Conservation (phyloP, 1,140 invertebrate species). For the Sarcophaga bullata region DNA sequence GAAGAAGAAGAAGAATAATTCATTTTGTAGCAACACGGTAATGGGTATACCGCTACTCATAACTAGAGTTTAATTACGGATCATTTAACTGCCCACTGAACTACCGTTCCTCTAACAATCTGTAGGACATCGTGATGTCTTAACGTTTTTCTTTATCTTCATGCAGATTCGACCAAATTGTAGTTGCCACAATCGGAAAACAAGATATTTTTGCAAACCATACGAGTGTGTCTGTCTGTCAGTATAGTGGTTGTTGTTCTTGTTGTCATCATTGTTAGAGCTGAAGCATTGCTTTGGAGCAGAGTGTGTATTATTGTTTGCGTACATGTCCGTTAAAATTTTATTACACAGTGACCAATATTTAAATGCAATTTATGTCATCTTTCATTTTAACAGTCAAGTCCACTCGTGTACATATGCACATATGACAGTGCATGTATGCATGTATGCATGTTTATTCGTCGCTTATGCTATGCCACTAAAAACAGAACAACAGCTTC, state of each 20-base stretch:
- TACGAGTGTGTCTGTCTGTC: constrained; percentile 1
- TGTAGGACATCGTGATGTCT: not conserved
- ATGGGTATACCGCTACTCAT: too few species aligned
- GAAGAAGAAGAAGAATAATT: too few species aligned
- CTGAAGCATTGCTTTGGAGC: not conserved
- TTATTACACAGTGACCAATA: constrained; percentile 40
- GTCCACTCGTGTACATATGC: not conserved
- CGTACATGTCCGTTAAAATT: constrained; percentile 27
- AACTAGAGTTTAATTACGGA: too few species aligned
- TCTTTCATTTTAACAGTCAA: constrained; percentile 27
- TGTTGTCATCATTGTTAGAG: not conserved
- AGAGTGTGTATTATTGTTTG: not conserved
- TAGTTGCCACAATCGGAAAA: constrained; percentile 1
- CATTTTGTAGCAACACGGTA: too few species aligned
- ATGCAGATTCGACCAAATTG: not conserved
- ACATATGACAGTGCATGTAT: not conserved
- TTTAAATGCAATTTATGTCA: constrained; percentile 38
- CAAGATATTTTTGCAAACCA: not conserved
- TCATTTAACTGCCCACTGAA: too few species aligned
- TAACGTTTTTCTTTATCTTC: not conserved
- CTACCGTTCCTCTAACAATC: too few species aligned
- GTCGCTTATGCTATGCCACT: not conserved
- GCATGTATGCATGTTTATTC: too few species aligned
- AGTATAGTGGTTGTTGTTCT: not conserved
- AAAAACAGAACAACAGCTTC: not conserved